phyloP scores from a whole-genome alignment of 2,797 vertebrate species.

The Schizopygopsis malacanthus region DNA sequence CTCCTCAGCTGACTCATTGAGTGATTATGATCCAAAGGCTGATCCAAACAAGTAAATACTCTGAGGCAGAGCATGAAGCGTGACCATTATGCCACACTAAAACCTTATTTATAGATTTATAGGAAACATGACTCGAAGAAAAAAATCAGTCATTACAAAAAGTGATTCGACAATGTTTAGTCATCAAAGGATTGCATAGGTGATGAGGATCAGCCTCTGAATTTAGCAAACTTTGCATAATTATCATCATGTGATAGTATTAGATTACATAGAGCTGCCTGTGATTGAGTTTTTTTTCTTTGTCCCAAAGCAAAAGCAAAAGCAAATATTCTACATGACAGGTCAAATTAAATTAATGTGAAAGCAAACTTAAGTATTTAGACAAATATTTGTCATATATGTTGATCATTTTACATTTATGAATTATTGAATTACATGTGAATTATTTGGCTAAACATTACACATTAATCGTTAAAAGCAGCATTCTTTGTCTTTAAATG shows the following conservation, averaged over 20 bases:
- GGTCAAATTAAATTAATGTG: background rate
- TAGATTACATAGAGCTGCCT: background rate
- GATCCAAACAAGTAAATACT: constrained; percentile 27
- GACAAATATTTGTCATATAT: background rate
- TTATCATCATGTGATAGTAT: background rate
- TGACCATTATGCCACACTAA: background rate
- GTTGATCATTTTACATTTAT: background rate
- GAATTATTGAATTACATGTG: background rate
- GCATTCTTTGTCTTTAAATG: too few species aligned
- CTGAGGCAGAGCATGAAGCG: constrained; percentile 32
- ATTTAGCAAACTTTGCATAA: too few species aligned
- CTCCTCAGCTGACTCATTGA: constrained; percentile 34
- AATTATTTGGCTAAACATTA: too few species aligned
- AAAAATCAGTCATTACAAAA: background rate
- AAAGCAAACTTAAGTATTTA: background rate
- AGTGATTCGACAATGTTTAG: background rate
- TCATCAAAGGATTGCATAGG: background rate
- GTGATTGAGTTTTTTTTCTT: background rate
- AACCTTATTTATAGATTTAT: background rate
- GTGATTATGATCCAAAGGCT: constrained; percentile 41
- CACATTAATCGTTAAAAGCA: too few species aligned
- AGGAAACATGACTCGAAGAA: background rate
- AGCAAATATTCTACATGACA: background rate
- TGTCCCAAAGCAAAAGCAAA: background rate
- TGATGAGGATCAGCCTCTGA: background rate